Percentiles rank a stretch among this genome's conserved stretches.
phyloP scores from a whole-genome alignment of 2,797 vertebrate species.

The Lagorchestes hirsutus region DNA sequence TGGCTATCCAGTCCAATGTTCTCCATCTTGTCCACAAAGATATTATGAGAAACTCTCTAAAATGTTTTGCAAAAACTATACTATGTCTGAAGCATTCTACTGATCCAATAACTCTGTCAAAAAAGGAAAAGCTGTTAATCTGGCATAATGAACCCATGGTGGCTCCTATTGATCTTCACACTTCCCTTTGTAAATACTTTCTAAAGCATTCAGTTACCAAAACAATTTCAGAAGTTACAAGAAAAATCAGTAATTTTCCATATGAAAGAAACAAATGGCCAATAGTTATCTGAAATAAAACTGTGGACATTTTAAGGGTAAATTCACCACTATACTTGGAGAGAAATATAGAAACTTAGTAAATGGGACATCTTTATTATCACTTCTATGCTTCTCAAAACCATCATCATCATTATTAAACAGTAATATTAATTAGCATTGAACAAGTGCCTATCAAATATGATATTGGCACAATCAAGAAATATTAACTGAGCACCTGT shows the following conservation, averaged over 20 bases:
- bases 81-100: not conserved
- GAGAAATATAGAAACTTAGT: constrained; percentile 8
- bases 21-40: not conserved
- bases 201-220: constrained; percentile 1
- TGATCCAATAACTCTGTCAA: not conserved
- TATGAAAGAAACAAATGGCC: constrained; percentile 35
- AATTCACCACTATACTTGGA: not conserved
- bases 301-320: constrained; percentile 2
- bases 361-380: not conserved
- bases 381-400: not conserved
- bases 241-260: constrained; percentile 22
- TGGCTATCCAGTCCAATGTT: not conserved
- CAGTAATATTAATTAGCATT: constrained; percentile 4
- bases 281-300: constrained; percentile 19
- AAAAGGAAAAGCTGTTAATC: not conserved
- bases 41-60: not conserved
- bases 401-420: constrained; percentile 32
- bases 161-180: not conserved
- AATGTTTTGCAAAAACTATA: not conserved
- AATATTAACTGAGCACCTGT: constrained; percentile 25
- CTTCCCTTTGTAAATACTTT: not conserved
- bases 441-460: not conserved
- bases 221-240: not conserved
- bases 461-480: not conserved
- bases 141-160: not conserved